A percentile compares a stretch with the other conserved stretches of the same genome.
phyloP scores from a whole-genome alignment of 2,888 invertebrate genomes.

The Drosophila birchii region DNA sequence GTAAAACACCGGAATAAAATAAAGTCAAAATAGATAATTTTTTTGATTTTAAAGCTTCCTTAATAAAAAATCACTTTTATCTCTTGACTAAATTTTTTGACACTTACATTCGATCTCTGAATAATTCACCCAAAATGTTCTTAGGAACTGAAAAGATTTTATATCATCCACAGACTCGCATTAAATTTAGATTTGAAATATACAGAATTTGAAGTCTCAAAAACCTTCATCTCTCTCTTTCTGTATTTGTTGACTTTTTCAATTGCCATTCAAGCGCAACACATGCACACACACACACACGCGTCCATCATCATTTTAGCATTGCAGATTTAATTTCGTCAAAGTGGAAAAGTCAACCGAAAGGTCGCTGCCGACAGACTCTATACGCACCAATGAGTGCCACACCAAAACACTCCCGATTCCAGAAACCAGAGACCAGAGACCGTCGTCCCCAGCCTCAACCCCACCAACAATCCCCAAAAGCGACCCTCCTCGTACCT shows the following conservation, averaged over 20 bases:
- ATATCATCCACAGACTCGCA: neutral
- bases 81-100: neutral
- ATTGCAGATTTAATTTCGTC: conserved; percentile 76
- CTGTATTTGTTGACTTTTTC: conserved; percentile 13
- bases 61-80: neutral
- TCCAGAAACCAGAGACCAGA: neutral
- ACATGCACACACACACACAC: conserved; percentile 42
- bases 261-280: conserved; percentile 65
- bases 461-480: conserved; percentile 18
- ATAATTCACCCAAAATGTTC: neutral
- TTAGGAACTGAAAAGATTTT: neutral
- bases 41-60: neutral
- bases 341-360: conserved; percentile 70
- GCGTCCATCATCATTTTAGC: conserved; percentile 61
- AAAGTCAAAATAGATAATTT: neutral
- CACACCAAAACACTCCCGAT: conserved; percentile 23
- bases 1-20: neutral
- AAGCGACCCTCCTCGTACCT: neutral
- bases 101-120: neutral
- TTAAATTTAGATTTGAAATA: neutral
- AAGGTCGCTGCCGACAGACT: conserved; percentile 47
- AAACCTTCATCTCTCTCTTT: conserved; percentile 7
- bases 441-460: neutral
- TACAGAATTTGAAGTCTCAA: neutral
- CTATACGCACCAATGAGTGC: conserved; percentile 39